Evolutionary conservation across 2,888 invertebrate species (phyloP).

Genomic region (Hydriomena furcata): DNA sequence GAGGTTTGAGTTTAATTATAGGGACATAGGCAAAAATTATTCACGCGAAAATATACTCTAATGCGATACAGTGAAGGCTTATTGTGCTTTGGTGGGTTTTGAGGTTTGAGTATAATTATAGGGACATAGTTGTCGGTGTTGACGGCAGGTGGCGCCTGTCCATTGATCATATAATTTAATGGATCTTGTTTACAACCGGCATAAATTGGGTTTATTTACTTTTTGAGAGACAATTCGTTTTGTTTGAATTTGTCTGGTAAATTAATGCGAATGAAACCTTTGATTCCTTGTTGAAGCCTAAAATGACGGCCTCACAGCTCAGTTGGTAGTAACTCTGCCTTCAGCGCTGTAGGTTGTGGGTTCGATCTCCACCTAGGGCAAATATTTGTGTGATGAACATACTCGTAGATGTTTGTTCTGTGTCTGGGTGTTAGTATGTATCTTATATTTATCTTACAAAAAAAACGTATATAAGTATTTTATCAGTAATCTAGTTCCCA

Average conservation of each 20-base stretch:
- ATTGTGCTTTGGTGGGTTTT: conserved; percentile 1
- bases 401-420: too few relatives aligned
- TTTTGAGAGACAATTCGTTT: conserved; percentile 34
- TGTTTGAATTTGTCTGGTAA: conserved; percentile 5
- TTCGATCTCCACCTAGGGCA: too few relatives aligned
- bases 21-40: conserved; percentile 22
- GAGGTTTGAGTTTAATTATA: conserved; percentile 25
- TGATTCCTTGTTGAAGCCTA: neutral
- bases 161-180: conserved; percentile 68
- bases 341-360: too few relatives aligned
- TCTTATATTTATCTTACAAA: too few relatives aligned
- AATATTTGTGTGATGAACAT: too few relatives aligned
- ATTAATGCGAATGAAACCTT: neutral
- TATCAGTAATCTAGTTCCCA: too few relatives aligned
- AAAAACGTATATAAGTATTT: too few relatives aligned
- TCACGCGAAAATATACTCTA: neutral
- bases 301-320: too few relatives aligned
- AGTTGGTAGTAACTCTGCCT: too few relatives aligned
- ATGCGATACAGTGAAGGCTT: neutral
- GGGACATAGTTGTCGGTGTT: conserved; percentile 27
- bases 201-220: conserved; percentile 53
- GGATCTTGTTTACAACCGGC: conserved; percentile 54
- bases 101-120: conserved; percentile 25
- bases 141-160: conserved; percentile 62
- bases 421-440: too few relatives aligned